These are phyloP conservation scores for Pampusana beccarii DNA, from an alignment of 2,113 vertebrate genomes.

Conservation along the genomic window DNA sequence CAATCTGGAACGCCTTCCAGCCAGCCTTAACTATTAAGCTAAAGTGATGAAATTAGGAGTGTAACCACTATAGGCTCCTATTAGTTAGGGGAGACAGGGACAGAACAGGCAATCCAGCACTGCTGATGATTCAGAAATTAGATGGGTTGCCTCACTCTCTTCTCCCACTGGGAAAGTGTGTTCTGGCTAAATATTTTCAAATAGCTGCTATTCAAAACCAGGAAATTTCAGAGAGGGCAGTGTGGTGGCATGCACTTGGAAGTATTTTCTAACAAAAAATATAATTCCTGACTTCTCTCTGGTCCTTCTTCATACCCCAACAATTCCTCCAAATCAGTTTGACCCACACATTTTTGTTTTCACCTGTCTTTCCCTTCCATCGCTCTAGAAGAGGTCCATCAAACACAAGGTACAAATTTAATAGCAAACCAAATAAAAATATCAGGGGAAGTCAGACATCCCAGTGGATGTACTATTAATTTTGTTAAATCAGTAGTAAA, in stretches of 20 bases:
- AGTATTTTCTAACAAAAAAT: background rate
- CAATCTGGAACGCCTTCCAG: background rate
- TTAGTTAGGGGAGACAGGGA: background rate
- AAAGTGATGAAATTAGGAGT: background rate
- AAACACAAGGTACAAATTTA: background rate
- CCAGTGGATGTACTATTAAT: background rate
- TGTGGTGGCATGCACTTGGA: background rate
- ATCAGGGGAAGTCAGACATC: background rate
- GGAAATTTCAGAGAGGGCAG: background rate
- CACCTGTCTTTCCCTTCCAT: background rate
- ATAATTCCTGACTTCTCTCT: background rate
- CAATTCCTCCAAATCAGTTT: background rate
- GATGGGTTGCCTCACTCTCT: background rate
- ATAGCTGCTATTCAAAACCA: background rate
- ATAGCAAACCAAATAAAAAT: background rate
- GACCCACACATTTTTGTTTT: background rate
- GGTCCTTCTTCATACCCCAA: background rate
- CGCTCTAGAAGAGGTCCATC: background rate
- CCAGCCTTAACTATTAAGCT: background rate
- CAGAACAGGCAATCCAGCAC: background rate
- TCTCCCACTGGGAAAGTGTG: background rate
- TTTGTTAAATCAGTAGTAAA: background rate
- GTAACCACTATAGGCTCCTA: background rate
- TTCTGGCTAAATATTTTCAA: background rate
- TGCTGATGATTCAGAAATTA: background rate